A percentile compares a stretch with the other conserved stretches of the same genome.
phyloP scores from a whole-genome alignment of 1,140 invertebrate species.

The Sycophaga agraensis region DNA sequence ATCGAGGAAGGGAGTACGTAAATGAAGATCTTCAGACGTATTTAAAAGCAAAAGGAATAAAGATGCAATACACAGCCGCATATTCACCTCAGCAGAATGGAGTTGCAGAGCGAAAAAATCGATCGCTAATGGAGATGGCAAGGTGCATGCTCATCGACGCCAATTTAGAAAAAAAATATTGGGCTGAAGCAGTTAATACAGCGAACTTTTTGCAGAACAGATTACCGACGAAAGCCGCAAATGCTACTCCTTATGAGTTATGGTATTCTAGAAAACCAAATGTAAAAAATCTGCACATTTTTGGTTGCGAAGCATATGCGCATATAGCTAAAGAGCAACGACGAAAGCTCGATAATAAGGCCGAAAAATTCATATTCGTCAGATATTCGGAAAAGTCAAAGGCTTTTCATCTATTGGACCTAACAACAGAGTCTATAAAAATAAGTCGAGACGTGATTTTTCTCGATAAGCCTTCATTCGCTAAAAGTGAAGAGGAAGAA shows the following conservation, averaged over 20 bases:
- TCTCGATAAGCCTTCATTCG: neutral
- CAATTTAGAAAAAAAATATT: constrained; percentile 39
- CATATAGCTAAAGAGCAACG: constrained; percentile 12
- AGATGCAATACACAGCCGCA: neutral
- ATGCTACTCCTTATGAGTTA: constrained; percentile 41
- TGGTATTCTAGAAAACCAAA: constrained; percentile 39
- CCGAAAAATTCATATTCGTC: neutral
- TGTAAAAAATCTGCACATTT: constrained; percentile 27
- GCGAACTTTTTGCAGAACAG: constrained; percentile 27
- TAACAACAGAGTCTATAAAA: neutral
- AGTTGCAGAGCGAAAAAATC: constrained; percentile 34
- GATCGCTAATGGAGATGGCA: constrained; percentile 43
- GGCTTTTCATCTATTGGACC: neutral
- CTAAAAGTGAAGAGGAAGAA: neutral
- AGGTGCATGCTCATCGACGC: constrained; percentile 43
- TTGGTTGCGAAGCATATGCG: constrained; percentile 19
- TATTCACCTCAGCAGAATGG: neutral
- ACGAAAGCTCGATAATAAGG: neutral
- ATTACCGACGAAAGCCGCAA: constrained; percentile 16
- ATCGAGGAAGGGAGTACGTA: neutral
- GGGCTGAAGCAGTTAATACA: constrained; percentile 52
- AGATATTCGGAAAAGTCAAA: constrained; percentile 22
- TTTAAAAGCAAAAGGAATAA: neutral
- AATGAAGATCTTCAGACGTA: neutral
- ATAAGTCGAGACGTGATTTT: neutral